Conservation (phyloP, 2,888 invertebrate genomes). For the Drosophila algonquin region DNA sequence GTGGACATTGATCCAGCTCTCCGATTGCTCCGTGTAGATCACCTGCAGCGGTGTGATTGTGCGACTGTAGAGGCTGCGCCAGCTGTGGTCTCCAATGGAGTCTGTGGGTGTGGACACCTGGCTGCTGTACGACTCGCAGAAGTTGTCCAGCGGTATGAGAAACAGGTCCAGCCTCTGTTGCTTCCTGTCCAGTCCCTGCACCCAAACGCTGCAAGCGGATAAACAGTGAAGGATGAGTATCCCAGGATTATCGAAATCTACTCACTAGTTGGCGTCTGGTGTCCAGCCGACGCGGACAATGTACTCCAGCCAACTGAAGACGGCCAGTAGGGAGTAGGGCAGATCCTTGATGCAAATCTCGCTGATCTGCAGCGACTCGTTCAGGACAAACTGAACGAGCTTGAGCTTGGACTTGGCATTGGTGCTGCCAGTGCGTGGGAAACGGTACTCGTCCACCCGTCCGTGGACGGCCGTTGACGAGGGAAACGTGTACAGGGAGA, state of each 20-base stretch:
- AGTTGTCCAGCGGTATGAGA: slow-evolving; percentile 92
- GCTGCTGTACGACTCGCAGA: slow-evolving; percentile 85
- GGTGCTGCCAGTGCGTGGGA: slow-evolving; percentile 94
- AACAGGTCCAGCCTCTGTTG: slow-evolving; percentile 94
- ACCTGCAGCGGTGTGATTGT: slow-evolving; percentile 83
- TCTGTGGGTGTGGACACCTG: slow-evolving; percentile 84
- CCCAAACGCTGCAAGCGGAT: slow-evolving; percentile 90
- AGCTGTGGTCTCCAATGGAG: slow-evolving; percentile 81
- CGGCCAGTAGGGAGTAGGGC: slow-evolving; percentile 89
- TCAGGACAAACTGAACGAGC: slow-evolving; percentile 91
- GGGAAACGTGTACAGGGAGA: slow-evolving; percentile 95
- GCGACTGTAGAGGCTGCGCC: slow-evolving; percentile 83
- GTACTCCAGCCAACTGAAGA: slow-evolving; percentile 98
- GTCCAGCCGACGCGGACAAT: slow-evolving; percentile 98
- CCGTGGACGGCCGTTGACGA: slow-evolving; percentile 91
- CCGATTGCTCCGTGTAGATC: slow-evolving; percentile 85
- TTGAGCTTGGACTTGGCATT: slow-evolving; percentile 96
- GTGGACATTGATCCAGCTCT: slow-evolving; percentile 97
- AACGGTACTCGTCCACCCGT: slow-evolving; percentile 92
- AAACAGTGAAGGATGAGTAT: neutral
- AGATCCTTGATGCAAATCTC: slow-evolving; percentile 91
- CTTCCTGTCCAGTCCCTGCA: slow-evolving; percentile 93
- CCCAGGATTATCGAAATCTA: slow-evolving; percentile 48
- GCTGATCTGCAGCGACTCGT: slow-evolving; percentile 87
- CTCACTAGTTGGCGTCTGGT: slow-evolving; percentile 94